Evolutionary conservation across 2,113 vertebrate genomes (phyloP), one percentile per base, ranked within the genome.

Genomic region (Scartelaos histophorus): DNA sequence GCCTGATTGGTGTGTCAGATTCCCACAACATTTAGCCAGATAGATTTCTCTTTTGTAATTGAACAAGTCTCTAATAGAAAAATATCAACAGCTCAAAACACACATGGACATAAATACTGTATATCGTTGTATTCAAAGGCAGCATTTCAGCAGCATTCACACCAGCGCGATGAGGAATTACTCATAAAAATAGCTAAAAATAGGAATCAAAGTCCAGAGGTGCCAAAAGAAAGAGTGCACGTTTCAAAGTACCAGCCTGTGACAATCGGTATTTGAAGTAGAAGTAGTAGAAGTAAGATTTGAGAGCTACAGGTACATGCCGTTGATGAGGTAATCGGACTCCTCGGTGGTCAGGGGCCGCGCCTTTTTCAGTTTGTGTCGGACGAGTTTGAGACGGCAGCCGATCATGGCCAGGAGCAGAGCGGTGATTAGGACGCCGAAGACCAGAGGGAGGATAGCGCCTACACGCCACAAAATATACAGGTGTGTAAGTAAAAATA

Each of bases 321-420:
- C 97, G 47, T 99, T 99, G 89, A 99, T 99, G 93, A 99, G 97
- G 94, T 98, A 99, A 93, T 99, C 98, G 0, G 97, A 99, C 87
- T 99, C 98, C 91, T 99, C 97, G 0, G 96, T 98, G 68, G 95
- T 97, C 80, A 98, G 95, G 62, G 97, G 97, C 13, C 95, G 95
- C 61, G 96, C 93, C 91, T 98, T 98, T 90, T 98, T 99, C 58
- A 98, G 91, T 86, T 95, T 96, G 92, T 95, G 95, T 72, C 94
- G 95, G 58, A 97, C 96, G 16, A 97, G 91, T 65, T 92, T 93
- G 7, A 98, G 94, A 47, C 96, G 94, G 82, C 96, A 98, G 82
- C 91, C 92, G 34, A 97, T 96, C 96, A 99, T 96, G 81, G 98
- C 91, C 61, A 99, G 93, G 78, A 99, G 95, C 87, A 97, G 87